Base-by-base conservation (phyloP, 1,140 invertebrate species). In the Zaprionus taronus region DNA sequence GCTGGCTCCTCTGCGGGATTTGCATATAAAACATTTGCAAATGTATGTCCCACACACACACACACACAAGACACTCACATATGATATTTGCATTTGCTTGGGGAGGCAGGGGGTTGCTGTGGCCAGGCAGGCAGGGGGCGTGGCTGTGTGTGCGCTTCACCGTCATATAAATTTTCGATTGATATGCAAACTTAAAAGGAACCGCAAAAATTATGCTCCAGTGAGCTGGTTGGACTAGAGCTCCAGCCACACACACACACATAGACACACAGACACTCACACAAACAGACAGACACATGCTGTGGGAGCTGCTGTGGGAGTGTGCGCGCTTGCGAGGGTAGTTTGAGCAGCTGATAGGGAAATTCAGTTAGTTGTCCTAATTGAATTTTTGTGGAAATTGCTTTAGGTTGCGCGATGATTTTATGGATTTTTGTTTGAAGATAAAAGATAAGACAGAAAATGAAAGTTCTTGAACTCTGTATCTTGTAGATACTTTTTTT, bases 161-260 rank as follows among this genome's bases (percentile, higher is more conserved):
- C 81, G 81, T 90, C 85, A 84, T 89, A 89, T 89, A 89, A 84
- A 89, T 89, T 89, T 83, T 91, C 84, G 83, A 91, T 91, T 91
- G 89, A 91, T 91, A 91, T 91, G 90, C 90, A 91, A 91, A 91
- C 90, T 91, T 91, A 90, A 91, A 90, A 91, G 90, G 82, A 79
- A 91, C 90, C 90, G 82, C 90, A 91, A 83, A 91, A 91, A 91
- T 91, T 91, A 91, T 91, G 90, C 80, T 91, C 84, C 84, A 91
- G 56, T 82, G 79, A 91, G 73, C 86, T 78, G 78, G 82, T 66
- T 61, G 69, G 56, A 65, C 60, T 53, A 70, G 51, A 72, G 60
- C 60, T 72, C 56, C 80, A 80, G 28, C 28, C 28, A 51, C 61
- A 34, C 11, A n/a, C 12, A 22, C 57, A 28, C 28, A 36, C 22